These are phyloP conservation scores for Saguinus midas DNA, from an alignment of 2,113 vertebrate genomes.

Conservation along the genomic window DNA sequence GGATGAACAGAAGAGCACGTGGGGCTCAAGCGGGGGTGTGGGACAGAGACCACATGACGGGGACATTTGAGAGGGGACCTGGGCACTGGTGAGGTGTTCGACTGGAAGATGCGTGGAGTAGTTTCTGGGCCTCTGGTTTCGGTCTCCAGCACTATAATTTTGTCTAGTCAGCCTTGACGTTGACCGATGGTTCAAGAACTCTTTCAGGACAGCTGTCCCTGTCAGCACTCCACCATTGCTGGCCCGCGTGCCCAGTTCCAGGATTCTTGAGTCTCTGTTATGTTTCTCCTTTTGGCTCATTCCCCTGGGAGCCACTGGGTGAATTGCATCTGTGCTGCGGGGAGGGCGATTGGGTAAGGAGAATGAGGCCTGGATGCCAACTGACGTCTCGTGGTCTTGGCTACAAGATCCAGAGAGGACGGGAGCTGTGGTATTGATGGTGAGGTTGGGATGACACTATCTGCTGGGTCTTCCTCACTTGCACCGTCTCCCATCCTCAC, in stretches of 20 bases:
- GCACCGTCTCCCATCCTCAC: not conserved
- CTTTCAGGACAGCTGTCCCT: not conserved
- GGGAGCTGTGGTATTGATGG: not conserved
- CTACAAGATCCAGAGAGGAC: not conserved
- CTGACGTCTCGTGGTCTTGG: rapidly evolving
- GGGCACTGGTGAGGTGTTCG: not conserved
- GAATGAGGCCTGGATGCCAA: not conserved
- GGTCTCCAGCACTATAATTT: not conserved
- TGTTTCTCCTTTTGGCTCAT: not conserved
- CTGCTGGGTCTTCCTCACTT: not conserved
- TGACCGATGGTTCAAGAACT: not conserved
- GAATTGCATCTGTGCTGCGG: not conserved
- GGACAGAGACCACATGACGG: not conserved
- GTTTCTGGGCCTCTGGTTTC: not conserved
- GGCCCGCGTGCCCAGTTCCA: not conserved
- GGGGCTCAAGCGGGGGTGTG: not conserved
- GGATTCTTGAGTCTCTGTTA: not conserved
- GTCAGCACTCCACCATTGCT: not conserved
- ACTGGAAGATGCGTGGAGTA: not conserved
- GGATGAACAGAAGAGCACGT: rapidly evolving
- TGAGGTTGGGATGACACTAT: not conserved
- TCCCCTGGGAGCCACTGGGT: not conserved
- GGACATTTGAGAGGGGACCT: not conserved
- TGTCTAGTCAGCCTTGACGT: not conserved
- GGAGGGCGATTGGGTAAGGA: rapidly evolving